A percentile compares a stretch with the other conserved stretches of the same genome.
Conservation (phyloP, 2,888 invertebrate genomes). For the Phragmatobia fuliginosa region DNA sequence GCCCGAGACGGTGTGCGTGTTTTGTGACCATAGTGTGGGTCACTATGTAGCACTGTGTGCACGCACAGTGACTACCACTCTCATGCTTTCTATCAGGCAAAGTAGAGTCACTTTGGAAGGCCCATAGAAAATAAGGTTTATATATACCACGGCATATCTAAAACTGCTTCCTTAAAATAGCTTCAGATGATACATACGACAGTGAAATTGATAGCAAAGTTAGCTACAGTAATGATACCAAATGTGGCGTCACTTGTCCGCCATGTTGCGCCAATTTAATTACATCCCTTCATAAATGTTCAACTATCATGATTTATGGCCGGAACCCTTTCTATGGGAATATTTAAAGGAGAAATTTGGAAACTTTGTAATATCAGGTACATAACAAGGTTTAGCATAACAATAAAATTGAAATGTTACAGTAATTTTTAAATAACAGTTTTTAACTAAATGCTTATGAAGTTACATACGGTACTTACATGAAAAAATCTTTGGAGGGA, state of each 20-base stretch:
- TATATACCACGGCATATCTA: neutral
- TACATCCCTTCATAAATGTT: neutral
- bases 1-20: too few species aligned
- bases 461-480: too few species aligned
- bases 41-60: too few species aligned
- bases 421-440: too few species aligned
- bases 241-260: conserved; percentile 4
- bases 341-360: neutral
- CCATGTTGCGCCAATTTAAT: conserved; percentile 3
- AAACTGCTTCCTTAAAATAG: conserved; percentile 13
- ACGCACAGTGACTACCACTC: too few species aligned
- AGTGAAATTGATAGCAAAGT: conserved; percentile 1
- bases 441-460: too few species aligned
- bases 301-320: neutral
- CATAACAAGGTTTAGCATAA: too few species aligned
- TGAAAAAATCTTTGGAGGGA: too few species aligned
- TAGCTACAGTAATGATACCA: conserved; percentile 6
- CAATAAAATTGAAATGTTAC: neutral
- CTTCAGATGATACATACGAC: conserved; percentile 2
- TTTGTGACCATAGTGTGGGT: too few species aligned
- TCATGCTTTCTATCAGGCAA: too few species aligned
- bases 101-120: too few species aligned
- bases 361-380: neutral
- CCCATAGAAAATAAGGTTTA: too few species aligned
- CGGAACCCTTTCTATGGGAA: neutral